These are phyloP conservation scores for Microctonus brassicae DNA, from an alignment of 2,888 invertebrate genomes.

Conservation along the genomic window DNA sequence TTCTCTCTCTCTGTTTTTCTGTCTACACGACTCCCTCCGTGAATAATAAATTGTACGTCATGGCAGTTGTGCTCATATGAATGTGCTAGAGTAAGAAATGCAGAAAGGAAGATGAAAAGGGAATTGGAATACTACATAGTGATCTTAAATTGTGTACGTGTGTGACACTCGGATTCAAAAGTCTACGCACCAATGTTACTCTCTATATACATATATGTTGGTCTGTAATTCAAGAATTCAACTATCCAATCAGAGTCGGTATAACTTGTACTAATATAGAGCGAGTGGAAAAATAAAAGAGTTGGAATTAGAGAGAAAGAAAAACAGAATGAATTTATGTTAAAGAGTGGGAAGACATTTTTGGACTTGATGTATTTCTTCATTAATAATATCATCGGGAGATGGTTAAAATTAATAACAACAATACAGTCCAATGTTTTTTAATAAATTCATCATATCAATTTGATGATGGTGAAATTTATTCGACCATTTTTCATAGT, in stretches of 20 bases:
- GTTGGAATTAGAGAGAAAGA: slow-evolving; percentile 1
- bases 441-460: background rate
- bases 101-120: slow-evolving; percentile 13
- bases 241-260: slow-evolving; percentile 55
- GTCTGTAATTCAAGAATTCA: slow-evolving; percentile 59
- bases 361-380: background rate
- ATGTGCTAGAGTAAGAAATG: slow-evolving; percentile 19
- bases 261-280: slow-evolving; percentile 8
- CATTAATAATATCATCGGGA: background rate
- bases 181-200: slow-evolving; percentile 40
- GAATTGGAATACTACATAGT: slow-evolving; percentile 1
- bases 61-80: slow-evolving; percentile 31
- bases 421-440: background rate
- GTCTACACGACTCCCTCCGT: slow-evolving; percentile 28
- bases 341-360: slow-evolving; percentile 24
- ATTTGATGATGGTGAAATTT: background rate
- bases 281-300: background rate
- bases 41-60: slow-evolving; percentile 46
- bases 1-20: background rate
- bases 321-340: background rate
- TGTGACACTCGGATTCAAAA: background rate
- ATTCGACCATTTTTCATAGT: no score
- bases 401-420: background rate
- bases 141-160: slow-evolving; percentile 25
- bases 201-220: slow-evolving; percentile 56